These are phyloP conservation scores for Mohoua ochrocephala DNA, from an alignment of 2,113 vertebrate species.

Conservation along the genomic window DNA sequence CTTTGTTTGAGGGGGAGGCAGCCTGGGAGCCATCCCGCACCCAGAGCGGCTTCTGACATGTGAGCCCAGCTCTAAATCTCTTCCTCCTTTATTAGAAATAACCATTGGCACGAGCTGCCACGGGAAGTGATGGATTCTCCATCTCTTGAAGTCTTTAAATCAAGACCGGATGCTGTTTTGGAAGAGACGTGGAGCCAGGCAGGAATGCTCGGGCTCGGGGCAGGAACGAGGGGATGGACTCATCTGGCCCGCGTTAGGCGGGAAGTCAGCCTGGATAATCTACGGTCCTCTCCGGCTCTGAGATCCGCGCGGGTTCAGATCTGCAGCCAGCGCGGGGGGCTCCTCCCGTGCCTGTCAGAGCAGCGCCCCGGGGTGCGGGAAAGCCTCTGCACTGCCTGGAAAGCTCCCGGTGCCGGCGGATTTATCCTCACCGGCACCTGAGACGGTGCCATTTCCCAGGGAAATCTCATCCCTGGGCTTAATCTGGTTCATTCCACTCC, in stretches of 20 bases:
- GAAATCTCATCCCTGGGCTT: background rate
- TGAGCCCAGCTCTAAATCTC: background rate
- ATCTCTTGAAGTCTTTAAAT: slow-evolving; percentile 51
- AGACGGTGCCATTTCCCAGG: background rate
- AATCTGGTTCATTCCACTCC: background rate
- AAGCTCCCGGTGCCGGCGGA: background rate
- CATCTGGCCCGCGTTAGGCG: slow-evolving; percentile 38
- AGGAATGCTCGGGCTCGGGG: background rate
- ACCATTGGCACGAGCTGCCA: slow-evolving; percentile 39
- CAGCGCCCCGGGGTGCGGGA: background rate
- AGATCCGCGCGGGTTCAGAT: slow-evolving; percentile 34
- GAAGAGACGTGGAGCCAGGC: background rate
- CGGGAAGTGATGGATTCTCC: slow-evolving; percentile 54
- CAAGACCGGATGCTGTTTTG: slow-evolving; percentile 32
- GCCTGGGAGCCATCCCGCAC: background rate
- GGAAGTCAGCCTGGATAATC: slow-evolving; percentile 56
- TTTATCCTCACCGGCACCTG: background rate
- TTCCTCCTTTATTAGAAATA: slow-evolving; percentile 31
- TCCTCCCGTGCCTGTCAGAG: background rate
- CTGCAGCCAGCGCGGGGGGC: slow-evolving; percentile 22
- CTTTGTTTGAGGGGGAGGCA: background rate
- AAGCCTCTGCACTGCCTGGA: background rate
- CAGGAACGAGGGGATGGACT: background rate
- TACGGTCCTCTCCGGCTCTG: slow-evolving; percentile 4
- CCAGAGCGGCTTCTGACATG: background rate